Evolutionary conservation across 2,113 vertebrate species (phyloP), one percentile per base, ranked within the genome.

Genomic region (Pionites leucogaster): DNA sequence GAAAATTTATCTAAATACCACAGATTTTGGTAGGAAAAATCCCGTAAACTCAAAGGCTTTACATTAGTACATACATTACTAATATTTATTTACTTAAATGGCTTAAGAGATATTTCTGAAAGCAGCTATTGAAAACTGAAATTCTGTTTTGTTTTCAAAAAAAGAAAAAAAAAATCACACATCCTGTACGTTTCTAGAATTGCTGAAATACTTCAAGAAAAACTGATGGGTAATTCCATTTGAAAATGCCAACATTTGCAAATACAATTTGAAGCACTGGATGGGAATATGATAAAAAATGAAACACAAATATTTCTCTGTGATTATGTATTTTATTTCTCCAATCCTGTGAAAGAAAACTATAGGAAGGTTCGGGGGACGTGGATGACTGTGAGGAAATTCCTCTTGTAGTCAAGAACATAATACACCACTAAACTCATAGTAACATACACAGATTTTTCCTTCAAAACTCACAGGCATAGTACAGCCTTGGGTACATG

Each of bases 181-280:
- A 84, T 78, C 57, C 72, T 86, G 82, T 75, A 71, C 10, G 7
- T 91, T 92, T 92, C 75, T 77, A 86, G 50, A 93, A 92, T 13
- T 93, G 39, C 60, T 84, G 77, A 90, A 93, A 68, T 35, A 86
- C 47, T 72, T 90, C 69, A 88, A 75, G 72, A 90, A 86, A 92
- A 92, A 28, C 17, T 25, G 76, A 88, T 84, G 57, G 55, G 93
- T 92, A 96, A 95, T 95, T 93, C 92, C 77, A 92, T 55, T 57
- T 71, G 44, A 88, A 92, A 97, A 97, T 60, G 82, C 47, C 86
- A 91, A 52, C 50, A 47, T 35, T 88, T 91, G 72, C 82, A 92
- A 90, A 84, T 35, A 86, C 50, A 64, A 52, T 84, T 62, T 71
- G 31, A 84, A 96, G 52, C 68, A 96, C 2, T 13, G 69, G 55